A percentile compares a stretch with the other conserved stretches of the same genome.
phyloP scores from a whole-genome alignment of 2,888 invertebrate genomes.

The Agonopterix arenella region DNA sequence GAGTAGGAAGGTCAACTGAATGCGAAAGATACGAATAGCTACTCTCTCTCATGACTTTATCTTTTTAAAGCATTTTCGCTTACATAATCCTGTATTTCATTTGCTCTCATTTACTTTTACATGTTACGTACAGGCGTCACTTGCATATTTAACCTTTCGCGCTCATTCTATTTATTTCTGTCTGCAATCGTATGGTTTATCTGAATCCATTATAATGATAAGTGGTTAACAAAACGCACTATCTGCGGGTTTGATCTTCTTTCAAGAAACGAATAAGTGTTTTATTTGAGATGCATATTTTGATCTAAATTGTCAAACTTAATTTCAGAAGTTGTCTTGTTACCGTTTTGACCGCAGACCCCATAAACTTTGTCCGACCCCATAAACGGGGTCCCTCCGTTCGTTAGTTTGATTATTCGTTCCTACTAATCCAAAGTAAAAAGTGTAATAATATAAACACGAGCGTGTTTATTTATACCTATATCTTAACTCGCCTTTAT shows the following conservation, averaged over 20 bases:
- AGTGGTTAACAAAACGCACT: constrained; percentile 2
- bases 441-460: not conserved
- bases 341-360: no score
- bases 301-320: no score
- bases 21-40: not conserved
- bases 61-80: not conserved
- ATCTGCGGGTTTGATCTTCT: no score
- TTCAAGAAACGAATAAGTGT: no score
- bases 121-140: constrained; percentile 2
- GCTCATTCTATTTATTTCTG: constrained; percentile 9
- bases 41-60: not conserved
- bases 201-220: constrained; percentile 23
- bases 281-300: no score
- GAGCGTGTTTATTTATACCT: constrained; percentile 30
- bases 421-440: no score
- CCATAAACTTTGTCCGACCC: no score
- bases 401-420: no score
- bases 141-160: constrained; percentile 8
- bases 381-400: no score
- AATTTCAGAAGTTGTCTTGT: no score
- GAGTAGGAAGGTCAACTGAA: constrained; percentile 11
- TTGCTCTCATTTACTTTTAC: not conserved
- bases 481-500: constrained; percentile 21
- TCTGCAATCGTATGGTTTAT: constrained; percentile 7
- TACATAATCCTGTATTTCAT: not conserved